Evolutionary conservation across 2,113 vertebrate species (phyloP), one percentile per base, ranked within the genome.

Genomic region (Clarias macrocephalus): DNA sequence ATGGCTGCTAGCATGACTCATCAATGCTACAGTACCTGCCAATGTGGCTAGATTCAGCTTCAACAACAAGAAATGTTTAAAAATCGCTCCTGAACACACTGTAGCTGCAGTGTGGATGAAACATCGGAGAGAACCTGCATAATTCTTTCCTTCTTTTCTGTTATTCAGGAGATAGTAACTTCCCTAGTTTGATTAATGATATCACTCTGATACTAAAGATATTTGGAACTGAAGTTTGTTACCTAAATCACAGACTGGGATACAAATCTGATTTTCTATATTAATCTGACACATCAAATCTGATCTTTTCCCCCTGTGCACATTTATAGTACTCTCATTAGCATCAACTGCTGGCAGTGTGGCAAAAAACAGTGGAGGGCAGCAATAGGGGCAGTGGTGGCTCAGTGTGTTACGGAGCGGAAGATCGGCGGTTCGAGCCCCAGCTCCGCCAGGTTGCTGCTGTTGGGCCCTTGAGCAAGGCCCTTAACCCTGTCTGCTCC

Each of bases 41-140:
- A 87, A 30, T 60, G 18, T 33, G 0, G 6, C 66, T 81, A 83
- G 86, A 48, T 70, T 85, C 30, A 87, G 85, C 93, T 90, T 87
- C 85, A 84, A 87, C 88, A 90, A 89, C 87, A 91, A 91, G 91
- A 93, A 91, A 85, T 79, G 83, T 90, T 28, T 57, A 56, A 70
- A 76, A 37, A 83, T 85, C 16, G 82, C 87, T 48, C 6, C 48
- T 48, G 48, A 75, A 87, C 33, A 18, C 85, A 8, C 7, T 8
- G 48, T 48, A 59, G 33, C 52, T n/a, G 80, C 63, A 80, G 80
- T 87, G 88, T 92, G 87, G 59, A 18, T 86, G 89, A 90, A 89
- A 88, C 85, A 85, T 63, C 66, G 25, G 86, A 85, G 89, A 89
- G 89, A 92, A 88, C 77, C 91, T 89, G 92, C 83, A 82, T 6